phyloP scores from a whole-genome alignment of 2,888 invertebrate genomes.

The Folsomia candida region DNA sequence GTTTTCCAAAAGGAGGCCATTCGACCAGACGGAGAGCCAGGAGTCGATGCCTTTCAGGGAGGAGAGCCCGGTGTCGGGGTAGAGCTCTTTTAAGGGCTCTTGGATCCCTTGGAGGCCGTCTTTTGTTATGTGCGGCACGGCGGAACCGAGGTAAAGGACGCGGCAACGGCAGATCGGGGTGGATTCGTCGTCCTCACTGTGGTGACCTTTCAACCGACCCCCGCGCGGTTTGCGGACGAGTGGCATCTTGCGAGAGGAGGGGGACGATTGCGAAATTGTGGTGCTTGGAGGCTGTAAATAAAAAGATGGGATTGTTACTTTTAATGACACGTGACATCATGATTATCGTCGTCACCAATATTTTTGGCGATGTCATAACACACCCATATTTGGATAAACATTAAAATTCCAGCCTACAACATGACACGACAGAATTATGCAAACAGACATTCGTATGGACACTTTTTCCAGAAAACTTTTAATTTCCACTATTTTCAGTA shows the following conservation, averaged over 20 bases:
- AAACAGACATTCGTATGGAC: too few relatives aligned
- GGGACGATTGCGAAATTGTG: too few relatives aligned
- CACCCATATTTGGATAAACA: background rate
- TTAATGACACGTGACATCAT: too few relatives aligned
- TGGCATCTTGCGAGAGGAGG: conserved; percentile 42
- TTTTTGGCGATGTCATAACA: background rate
- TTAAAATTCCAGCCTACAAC: too few relatives aligned
- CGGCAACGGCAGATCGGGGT: conserved; percentile 95
- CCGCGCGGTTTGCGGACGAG: conserved; percentile 47
- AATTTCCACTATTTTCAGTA: too few relatives aligned
- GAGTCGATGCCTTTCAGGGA: conserved; percentile 89
- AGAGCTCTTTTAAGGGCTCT: conserved; percentile 91
- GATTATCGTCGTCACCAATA: background rate
- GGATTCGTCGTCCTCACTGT: conserved; percentile 62
- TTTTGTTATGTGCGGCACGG: conserved; percentile 95
- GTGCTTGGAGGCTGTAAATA: too few relatives aligned
- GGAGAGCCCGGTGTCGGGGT: conserved; percentile 89
- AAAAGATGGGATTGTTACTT: too few relatives aligned
- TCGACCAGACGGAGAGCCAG: conserved; percentile 95
- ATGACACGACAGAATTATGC: too few relatives aligned
- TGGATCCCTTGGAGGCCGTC: conserved; percentile 96
- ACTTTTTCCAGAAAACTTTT: too few relatives aligned
- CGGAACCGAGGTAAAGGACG: conserved; percentile 92
- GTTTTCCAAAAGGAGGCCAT: conserved; percentile 91
- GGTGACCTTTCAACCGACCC: conserved; percentile 44